Evolutionary conservation across 1,140 invertebrate species (phyloP).

Genomic region (Brachystomella parvula): DNA sequence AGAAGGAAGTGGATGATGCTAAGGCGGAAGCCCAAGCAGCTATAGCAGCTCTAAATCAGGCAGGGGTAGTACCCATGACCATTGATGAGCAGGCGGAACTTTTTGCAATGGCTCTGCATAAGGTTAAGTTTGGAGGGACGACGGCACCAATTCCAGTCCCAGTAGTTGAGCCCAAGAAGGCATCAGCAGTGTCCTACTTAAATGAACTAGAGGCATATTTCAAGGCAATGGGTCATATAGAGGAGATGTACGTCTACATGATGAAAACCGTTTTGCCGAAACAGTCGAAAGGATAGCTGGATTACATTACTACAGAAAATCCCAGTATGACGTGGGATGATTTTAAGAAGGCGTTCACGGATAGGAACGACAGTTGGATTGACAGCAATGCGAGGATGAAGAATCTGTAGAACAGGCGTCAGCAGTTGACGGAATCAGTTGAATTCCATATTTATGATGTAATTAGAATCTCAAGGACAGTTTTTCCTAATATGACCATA

Average conservation of each 20-base stretch:
- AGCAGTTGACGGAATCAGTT: conserved; percentile 11
- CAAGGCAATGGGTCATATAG: background rate
- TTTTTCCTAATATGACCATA: background rate
- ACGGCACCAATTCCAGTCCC: background rate
- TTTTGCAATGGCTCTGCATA: background rate
- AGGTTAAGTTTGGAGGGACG: background rate
- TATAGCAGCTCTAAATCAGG: too few species aligned
- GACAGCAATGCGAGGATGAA: background rate
- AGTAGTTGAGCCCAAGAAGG: background rate
- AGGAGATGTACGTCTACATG: background rate
- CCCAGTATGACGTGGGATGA: background rate
- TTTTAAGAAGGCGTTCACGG: conserved; percentile 6
- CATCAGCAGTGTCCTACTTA: background rate
- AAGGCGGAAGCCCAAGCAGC: too few species aligned
- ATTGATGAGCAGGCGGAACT: too few species aligned
- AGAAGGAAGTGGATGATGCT: too few species aligned
- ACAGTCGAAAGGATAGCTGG: background rate
- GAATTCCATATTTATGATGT: conserved; percentile 22
- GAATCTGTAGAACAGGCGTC: background rate
- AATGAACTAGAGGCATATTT: conserved; percentile 6
- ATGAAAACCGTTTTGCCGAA: background rate
- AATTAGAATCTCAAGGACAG: conserved; percentile 14
- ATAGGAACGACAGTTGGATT: background rate
- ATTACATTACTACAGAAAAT: background rate
- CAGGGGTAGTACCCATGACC: too few species aligned